A percentile compares a stretch with the other conserved stretches of the same genome.
phyloP scores from a whole-genome alignment of 2,888 invertebrate species.

The Leucozona laternaria region DNA sequence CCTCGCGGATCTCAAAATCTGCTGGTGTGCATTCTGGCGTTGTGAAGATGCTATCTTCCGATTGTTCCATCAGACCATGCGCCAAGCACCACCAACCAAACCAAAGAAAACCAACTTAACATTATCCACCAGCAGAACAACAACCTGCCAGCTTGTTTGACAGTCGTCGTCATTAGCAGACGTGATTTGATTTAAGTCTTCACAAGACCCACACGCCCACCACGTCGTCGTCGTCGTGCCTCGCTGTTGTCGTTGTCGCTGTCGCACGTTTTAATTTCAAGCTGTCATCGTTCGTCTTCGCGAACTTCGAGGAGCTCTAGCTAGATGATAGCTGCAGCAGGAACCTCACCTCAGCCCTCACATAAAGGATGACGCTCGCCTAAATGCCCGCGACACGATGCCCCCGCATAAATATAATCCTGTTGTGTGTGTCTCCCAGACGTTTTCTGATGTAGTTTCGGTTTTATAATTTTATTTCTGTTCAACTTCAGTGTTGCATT shows the following conservation, averaged over 20 bases:
- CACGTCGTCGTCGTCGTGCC: slow-evolving; percentile 54
- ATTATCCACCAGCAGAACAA: slow-evolving; percentile 21
- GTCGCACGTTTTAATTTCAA: slow-evolving; percentile 80
- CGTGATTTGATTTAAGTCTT: slow-evolving; percentile 72
- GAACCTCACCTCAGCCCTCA: slow-evolving; percentile 68
- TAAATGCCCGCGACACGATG: slow-evolving; percentile 53
- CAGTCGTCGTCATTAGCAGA: slow-evolving; percentile 73
- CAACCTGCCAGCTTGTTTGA: slow-evolving; percentile 63
- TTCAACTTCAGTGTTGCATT: slow-evolving; percentile 52
- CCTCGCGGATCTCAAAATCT: slow-evolving; percentile 50
- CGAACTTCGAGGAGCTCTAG: slow-evolving; percentile 76
- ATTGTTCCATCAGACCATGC: slow-evolving; percentile 62
- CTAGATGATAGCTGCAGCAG: slow-evolving; percentile 5
- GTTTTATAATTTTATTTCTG: slow-evolving; percentile 10
- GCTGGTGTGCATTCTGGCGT: slow-evolving; percentile 78
- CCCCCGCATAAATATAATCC: slow-evolving; percentile 46
- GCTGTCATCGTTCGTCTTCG: slow-evolving; percentile 77
- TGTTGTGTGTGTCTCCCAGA: slow-evolving; percentile 30
- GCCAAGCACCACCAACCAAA: slow-evolving; percentile 44
- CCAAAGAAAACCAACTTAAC: slow-evolving; percentile 9
- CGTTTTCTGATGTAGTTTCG: slow-evolving; percentile 19
- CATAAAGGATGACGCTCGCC: slow-evolving; percentile 79
- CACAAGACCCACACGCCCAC: slow-evolving; percentile 57
- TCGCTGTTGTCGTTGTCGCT: slow-evolving; percentile 43
- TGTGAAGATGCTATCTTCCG: slow-evolving; percentile 67